phyloP scores from a whole-genome alignment of 2,113 vertebrate species.

The Thomomys bottae region DNA sequence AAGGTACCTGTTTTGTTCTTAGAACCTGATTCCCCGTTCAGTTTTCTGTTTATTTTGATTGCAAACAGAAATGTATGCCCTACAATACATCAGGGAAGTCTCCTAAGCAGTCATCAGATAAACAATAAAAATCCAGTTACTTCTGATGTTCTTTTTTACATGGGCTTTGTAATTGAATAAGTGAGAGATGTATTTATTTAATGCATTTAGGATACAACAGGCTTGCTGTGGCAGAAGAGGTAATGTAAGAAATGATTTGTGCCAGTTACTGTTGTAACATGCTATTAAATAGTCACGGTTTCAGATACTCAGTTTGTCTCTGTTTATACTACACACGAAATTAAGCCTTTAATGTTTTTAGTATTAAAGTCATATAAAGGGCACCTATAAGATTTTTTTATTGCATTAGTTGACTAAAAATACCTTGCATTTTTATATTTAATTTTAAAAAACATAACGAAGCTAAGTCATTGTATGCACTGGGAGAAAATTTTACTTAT shows the following conservation, averaged over 20 bases:
- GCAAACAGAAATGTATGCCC: slow-evolving; percentile 29
- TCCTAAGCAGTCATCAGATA: slow-evolving; percentile 67
- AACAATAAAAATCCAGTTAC: slow-evolving; percentile 39
- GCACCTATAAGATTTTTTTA: not conserved
- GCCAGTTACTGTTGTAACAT: slow-evolving; percentile 19
- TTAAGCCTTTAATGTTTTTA: slow-evolving; percentile 31
- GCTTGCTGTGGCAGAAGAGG: not conserved
- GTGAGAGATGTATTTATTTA: slow-evolving; percentile 56
- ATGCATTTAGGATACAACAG: not conserved
- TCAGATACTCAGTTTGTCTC: not conserved
- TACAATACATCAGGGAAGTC: not conserved
- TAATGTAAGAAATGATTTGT: not conserved
- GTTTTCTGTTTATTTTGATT: slow-evolving; percentile 48
- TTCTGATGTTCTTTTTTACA: slow-evolving; percentile 60
- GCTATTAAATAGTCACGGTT: not conserved
- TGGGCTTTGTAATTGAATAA: slow-evolving; percentile 41
- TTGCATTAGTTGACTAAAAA: slow-evolving; percentile 24
- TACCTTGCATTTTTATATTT: not conserved
- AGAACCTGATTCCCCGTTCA: not conserved
- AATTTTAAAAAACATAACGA: slow-evolving; percentile 6
- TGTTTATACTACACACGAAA: not conserved
- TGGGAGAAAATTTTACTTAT: not conserved
- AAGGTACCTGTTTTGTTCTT: slow-evolving; percentile 49
- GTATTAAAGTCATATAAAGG: slow-evolving; percentile 10
- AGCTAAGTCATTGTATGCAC: not conserved